Evolutionary conservation across 2,797 vertebrate genomes (phyloP).

Genomic region (Astyanax mexicanus): DNA sequence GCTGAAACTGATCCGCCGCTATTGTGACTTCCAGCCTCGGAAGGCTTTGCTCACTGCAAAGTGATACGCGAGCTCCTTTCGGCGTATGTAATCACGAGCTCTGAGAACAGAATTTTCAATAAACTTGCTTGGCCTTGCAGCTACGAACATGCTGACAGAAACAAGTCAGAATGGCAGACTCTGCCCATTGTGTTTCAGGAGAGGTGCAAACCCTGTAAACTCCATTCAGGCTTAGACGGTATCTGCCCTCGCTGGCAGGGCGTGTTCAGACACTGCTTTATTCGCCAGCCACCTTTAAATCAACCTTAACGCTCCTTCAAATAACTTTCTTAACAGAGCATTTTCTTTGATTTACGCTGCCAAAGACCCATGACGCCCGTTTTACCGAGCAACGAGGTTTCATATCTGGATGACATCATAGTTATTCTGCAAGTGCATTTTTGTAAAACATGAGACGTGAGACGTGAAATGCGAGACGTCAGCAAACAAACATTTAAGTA

Average conservation of each 20-base stretch:
- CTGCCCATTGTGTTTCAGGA: too few species aligned
- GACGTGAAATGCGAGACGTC: too few species aligned
- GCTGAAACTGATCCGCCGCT: conserved; percentile 15
- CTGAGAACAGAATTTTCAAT: neutral
- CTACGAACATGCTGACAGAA: neutral
- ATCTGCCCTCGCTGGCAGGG: neutral
- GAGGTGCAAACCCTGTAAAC: neutral
- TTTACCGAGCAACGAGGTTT: neutral
- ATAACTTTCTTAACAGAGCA: neutral
- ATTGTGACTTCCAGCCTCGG: conserved; percentile 26
- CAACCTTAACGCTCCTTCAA: neutral
- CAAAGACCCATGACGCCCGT: neutral
- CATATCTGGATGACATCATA: neutral
- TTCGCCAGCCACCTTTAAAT: neutral
- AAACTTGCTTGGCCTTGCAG: conserved; percentile 25
- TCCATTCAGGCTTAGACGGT: neutral
- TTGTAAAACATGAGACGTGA: too few species aligned
- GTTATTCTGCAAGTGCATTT: neutral
- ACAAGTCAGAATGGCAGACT: neutral
- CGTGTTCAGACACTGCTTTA: neutral
- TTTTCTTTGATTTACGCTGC: neutral
- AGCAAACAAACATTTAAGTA: neutral
- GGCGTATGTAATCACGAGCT: conserved; percentile 14
- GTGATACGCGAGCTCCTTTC: conserved; percentile 18
- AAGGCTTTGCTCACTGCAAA: conserved; percentile 11